phyloP scores from a whole-genome alignment of 2,113 vertebrate genomes.

The Labeo rohita region DNA sequence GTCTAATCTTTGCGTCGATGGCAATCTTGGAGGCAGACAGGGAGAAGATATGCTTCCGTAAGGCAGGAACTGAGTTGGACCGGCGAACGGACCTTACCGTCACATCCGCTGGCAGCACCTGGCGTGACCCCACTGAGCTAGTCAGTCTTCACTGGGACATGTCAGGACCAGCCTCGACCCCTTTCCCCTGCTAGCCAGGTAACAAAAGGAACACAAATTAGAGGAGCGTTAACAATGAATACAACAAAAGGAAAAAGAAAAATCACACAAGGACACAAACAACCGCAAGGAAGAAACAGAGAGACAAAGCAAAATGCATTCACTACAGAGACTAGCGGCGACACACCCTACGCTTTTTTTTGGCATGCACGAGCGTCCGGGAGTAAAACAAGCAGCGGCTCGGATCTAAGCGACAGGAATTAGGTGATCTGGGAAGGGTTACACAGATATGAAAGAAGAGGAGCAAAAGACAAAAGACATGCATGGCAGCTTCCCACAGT shows the following conservation, averaged over 20 bases:
- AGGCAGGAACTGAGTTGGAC: slow-evolving; percentile 66
- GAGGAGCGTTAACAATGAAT: slow-evolving; percentile 65
- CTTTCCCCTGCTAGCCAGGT: slow-evolving; percentile 98
- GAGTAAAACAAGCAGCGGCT: background rate
- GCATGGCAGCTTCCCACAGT: slow-evolving; percentile 51
- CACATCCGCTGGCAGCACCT: slow-evolving; percentile 88
- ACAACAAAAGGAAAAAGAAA: slow-evolving; percentile 5
- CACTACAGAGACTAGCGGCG: background rate
- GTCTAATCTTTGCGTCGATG: slow-evolving; percentile 29
- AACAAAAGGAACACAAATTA: slow-evolving; percentile 98
- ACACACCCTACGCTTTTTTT: background rate
- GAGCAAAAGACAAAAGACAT: slow-evolving; percentile 57
- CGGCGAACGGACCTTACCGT: slow-evolving; percentile 89
- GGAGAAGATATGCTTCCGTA: slow-evolving; percentile 80
- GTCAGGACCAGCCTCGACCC: slow-evolving; percentile 91
- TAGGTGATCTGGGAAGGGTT: background rate
- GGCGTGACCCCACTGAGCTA: slow-evolving; percentile 87
- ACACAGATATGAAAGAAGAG: background rate
- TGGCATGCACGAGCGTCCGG: background rate
- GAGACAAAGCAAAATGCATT: background rate
- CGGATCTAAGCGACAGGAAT: background rate
- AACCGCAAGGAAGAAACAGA: background rate
- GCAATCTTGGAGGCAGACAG: slow-evolving; percentile 57
- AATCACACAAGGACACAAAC: slow-evolving; percentile 8
- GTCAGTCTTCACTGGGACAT: slow-evolving; percentile 93